Percentiles rank a stretch among this genome's conserved stretches.
These are phyloP conservation scores for Dolichopus griseipennis DNA, from an alignment of 2,888 invertebrate species.

Conservation along the genomic window DNA sequence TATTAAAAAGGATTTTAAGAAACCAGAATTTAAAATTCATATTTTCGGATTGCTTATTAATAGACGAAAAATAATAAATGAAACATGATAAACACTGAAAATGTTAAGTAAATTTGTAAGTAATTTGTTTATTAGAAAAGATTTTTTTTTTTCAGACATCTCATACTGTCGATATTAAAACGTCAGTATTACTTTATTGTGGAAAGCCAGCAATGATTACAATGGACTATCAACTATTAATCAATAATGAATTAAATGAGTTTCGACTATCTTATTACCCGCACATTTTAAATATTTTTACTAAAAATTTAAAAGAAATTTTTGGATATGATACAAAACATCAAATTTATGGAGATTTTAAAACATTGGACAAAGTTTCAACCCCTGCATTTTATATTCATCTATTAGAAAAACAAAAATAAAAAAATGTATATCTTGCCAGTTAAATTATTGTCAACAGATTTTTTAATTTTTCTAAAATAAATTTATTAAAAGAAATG, in stretches of 20 bases:
- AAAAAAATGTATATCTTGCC: no score
- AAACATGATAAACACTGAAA: no score
- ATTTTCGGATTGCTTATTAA: no score
- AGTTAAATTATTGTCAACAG: no score
- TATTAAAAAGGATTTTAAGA: no score
- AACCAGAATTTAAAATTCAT: no score
- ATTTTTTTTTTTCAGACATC: constrained; percentile 54
- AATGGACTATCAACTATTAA: constrained; percentile 70
- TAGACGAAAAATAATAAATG: no score
- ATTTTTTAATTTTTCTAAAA: no score
- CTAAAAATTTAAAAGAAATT: constrained; percentile 57
- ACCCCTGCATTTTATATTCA: constrained; percentile 80
- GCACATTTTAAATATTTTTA: constrained; percentile 65
- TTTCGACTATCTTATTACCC: constrained; percentile 86
- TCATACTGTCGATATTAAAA: constrained; percentile 73
- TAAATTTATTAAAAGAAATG: no score
- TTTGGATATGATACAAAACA: constrained; percentile 59
- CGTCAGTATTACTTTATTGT: constrained; percentile 70
- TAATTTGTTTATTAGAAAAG: no score
- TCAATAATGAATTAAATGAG: constrained; percentile 52
- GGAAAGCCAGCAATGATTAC: constrained; percentile 70
- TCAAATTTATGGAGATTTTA: constrained; percentile 74
- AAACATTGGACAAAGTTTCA: constrained; percentile 52
- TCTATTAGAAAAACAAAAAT: constrained; percentile 61
- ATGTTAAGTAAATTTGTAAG: no score